phyloP scores from a whole-genome alignment of 2,888 invertebrate genomes.

The Dynastes maya region DNA sequence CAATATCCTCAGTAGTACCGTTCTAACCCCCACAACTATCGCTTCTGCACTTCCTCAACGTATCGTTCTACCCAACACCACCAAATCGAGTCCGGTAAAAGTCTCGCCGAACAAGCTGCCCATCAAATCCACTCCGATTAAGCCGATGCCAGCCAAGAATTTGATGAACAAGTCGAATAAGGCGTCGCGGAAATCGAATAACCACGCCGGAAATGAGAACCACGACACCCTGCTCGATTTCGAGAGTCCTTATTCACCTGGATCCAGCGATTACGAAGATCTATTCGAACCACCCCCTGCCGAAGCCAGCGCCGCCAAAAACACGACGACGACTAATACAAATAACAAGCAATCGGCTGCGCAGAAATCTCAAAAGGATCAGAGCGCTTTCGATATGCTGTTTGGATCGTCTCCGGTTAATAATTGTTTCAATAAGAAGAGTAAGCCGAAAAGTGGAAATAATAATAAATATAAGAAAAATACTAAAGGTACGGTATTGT shows the following conservation, averaged over 20 bases:
- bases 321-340: constrained; percentile 7
- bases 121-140: constrained; percentile 74
- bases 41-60: constrained; percentile 68
- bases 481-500: constrained; percentile 67
- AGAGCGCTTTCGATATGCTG: constrained; percentile 77
- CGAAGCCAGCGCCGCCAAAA: constrained; percentile 61
- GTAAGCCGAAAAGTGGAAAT: constrained; percentile 67
- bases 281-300: constrained; percentile 84
- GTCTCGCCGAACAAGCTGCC: constrained; percentile 72
- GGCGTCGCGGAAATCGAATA: constrained; percentile 60
- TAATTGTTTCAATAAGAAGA: constrained; percentile 56
- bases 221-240: constrained; percentile 78
- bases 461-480: constrained; percentile 62
- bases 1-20: constrained; percentile 66
- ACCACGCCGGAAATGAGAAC: constrained; percentile 59
- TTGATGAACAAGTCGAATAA: constrained; percentile 59
- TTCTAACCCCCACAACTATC: constrained; percentile 62
- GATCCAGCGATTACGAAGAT: constrained; percentile 91
- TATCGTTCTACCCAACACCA: constrained; percentile 72
- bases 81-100: constrained; percentile 71
- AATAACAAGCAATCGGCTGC: constrained; percentile 36
- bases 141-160: constrained; percentile 71
- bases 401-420: constrained; percentile 74
- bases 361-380: constrained; percentile 58
- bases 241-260: constrained; percentile 91